Base-by-base conservation (phyloP, 1,140 invertebrate genomes). In the Hestina assimilis region DNA sequence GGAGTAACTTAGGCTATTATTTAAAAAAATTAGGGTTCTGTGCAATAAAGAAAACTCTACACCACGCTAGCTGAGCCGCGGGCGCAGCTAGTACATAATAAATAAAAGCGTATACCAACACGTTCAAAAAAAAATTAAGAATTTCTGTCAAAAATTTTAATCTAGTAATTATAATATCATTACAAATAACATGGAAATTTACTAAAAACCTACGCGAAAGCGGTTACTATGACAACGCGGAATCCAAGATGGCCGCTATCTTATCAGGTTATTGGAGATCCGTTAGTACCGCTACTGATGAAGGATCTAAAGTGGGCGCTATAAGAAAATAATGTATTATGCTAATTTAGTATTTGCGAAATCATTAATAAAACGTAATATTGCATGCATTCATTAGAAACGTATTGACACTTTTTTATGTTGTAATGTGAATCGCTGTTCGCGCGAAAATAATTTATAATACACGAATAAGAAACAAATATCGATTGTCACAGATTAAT, bases 211-310 rank as follows among this genome's bases (percentile, higher is more conserved):
- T 46, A 73, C 63, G 68, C 64, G 59, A 70, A 69, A 61, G 62
- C 67, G 55, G 73, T 79, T 69, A 67, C 76, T 63, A 75, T 72
- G 66, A 72, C 61, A 63, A 77, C 69, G 62, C 20, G 15, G 15
- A 35, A 51, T 51, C 24, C 29, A 51, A 40, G 23, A 23, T 26
- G 48, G 21, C 43, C 66, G 43, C 45, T 59, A 42, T 67, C 57
- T 77, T 71, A 80, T 74, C 72, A 65, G 58, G 64, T 72, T 73
- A 77, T 72, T 72, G 69, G 69, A 72, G 62, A 67, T 63, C 28
- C 42, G 53, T 47, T 47, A 51, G 45, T 60, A 63, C 45, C 50
- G 47, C 47, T 55, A 63, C 64, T 40, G 46, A 43, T 42, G 50
- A 41, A 41, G 29, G 35, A 51, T 29, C 38, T 52, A 42, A 55